phyloP scores from a whole-genome alignment of 2,113 vertebrate genomes.

The Caretta caretta region DNA sequence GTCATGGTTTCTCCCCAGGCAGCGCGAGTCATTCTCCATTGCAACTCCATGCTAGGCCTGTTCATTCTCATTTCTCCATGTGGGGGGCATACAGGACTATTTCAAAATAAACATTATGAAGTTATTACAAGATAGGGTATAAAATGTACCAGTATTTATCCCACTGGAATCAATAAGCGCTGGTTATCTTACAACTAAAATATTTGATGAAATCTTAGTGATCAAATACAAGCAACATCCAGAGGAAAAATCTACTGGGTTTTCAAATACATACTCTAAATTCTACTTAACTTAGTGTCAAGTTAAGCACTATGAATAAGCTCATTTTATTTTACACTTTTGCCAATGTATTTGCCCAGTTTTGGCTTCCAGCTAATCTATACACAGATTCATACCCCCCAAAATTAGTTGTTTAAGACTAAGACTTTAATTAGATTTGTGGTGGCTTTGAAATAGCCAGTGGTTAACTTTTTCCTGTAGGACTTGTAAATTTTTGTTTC shows the following conservation, averaged over 20 bases:
- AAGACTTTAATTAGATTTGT: conserved; percentile 57
- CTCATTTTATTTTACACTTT: not conserved
- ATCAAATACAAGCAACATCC: not conserved
- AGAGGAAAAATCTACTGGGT: not conserved
- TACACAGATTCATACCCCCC: not conserved
- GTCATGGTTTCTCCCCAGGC: not conserved
- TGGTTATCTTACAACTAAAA: not conserved
- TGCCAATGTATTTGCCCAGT: not conserved
- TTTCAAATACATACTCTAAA: not conserved
- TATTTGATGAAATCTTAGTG: not conserved
- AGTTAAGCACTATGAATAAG: not conserved
- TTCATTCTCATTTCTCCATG: too few species aligned
- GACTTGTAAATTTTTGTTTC: conserved; percentile 1
- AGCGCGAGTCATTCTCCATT: not conserved
- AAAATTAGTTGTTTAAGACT: conserved; percentile 17
- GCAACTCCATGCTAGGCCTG: too few species aligned
- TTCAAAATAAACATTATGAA: not conserved
- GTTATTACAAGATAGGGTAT: not conserved
- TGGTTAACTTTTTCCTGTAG: not conserved
- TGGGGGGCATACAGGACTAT: too few species aligned
- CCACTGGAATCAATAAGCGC: not conserved
- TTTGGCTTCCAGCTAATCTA: conserved; percentile 18
- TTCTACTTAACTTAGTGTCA: not conserved
- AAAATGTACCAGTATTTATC: not conserved
- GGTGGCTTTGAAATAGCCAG: conserved; percentile 37